A percentile compares a stretch with the other conserved stretches of the same genome.
phyloP scores from a whole-genome alignment of 92 coral and sea anemone genomes.

The Palythoa grandiflora region DNA sequence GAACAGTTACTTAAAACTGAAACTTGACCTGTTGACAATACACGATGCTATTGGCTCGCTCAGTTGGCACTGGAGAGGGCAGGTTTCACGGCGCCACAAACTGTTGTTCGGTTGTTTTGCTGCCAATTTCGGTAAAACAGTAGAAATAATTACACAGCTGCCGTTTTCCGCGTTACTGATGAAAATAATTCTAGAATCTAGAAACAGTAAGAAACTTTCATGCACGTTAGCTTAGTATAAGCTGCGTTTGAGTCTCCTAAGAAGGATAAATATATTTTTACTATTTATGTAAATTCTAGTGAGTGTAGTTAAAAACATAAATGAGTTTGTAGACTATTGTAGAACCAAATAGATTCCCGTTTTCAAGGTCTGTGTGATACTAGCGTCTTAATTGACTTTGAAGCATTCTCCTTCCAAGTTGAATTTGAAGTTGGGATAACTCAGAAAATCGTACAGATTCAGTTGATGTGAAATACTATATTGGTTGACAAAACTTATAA shows the following conservation, averaged over 20 bases:
- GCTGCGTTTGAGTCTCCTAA: no score
- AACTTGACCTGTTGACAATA: constrained; percentile 16
- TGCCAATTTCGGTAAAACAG: constrained; percentile 9
- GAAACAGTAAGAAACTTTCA: neutral
- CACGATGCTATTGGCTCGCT: constrained; percentile 30
- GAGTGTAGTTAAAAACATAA: no score
- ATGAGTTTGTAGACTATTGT: no score
- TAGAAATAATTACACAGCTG: neutral
- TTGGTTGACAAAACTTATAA: neutral
- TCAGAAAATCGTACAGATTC: neutral
- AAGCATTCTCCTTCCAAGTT: no score
- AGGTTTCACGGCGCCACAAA: constrained; percentile 23
- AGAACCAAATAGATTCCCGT: no score
- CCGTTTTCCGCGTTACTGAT: neutral
- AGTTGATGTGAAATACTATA: neutral
- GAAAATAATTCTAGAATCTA: neutral
- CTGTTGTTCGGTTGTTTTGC: constrained; percentile 4
- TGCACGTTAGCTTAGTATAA: no score
- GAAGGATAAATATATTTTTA: no score
- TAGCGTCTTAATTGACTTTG: no score
- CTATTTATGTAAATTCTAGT: no score
- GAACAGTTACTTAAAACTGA: neutral
- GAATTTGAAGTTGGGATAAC: no score
- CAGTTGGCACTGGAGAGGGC: constrained; percentile 13
- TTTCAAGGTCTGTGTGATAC: no score